phyloP scores from a whole-genome alignment of 2,797 vertebrate species.

The Oceanodroma leucorhoa region DNA sequence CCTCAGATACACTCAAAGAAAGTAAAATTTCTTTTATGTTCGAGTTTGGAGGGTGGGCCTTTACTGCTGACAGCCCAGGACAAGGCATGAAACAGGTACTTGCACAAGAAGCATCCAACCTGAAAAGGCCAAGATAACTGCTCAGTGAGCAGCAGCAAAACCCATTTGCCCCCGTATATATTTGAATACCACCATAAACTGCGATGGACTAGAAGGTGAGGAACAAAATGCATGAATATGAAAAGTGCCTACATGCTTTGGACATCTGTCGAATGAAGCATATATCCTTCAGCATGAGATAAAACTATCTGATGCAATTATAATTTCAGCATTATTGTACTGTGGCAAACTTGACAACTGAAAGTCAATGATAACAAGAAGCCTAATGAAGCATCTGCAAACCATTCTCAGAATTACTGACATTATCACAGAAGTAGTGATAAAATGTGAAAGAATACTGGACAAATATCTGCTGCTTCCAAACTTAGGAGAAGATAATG shows the following conservation, averaged over 20 bases:
- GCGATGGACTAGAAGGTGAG: neutral
- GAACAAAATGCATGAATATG: neutral
- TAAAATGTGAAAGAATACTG: neutral
- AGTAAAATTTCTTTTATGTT: neutral
- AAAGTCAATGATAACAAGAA: slow-evolving; percentile 6
- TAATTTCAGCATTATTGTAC: slow-evolving; percentile 6
- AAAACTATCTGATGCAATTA: slow-evolving; percentile 5
- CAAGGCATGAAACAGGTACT: neutral
- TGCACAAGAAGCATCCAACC: neutral
- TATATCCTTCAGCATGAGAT: neutral
- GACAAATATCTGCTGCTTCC: neutral
- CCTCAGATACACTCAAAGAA: neutral
- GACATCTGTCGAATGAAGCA: neutral
- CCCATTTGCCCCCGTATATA: neutral
- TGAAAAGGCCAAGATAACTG: neutral
- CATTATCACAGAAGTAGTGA: neutral
- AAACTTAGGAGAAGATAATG: neutral
- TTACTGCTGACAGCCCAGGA: neutral
- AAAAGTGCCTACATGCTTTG: neutral
- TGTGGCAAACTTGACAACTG: neutral
- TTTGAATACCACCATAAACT: neutral
- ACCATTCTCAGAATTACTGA: neutral
- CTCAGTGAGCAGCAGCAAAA: neutral
- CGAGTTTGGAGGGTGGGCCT: neutral
- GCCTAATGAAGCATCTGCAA: slow-evolving; percentile 15